These are phyloP conservation scores for Brachionichthys hirsutus DNA, from an alignment of 2,113 vertebrate species.

Conservation along the genomic window DNA sequence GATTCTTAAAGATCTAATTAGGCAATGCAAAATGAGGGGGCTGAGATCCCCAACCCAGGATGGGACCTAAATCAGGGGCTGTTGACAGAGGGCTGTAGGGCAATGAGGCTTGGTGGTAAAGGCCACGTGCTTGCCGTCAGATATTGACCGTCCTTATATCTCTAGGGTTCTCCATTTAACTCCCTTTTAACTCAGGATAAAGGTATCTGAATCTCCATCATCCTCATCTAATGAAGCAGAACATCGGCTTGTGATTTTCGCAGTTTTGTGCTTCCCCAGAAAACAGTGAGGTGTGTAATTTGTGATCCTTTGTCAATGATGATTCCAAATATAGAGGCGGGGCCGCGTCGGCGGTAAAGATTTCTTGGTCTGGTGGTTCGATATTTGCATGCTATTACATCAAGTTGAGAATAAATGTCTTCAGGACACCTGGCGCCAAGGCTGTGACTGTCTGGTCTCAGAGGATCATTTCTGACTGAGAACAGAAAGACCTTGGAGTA, in stretches of 20 bases:
- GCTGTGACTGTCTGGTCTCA: constrained; percentile 55
- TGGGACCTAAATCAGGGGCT: constrained; percentile 59
- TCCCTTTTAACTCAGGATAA: constrained; percentile 26
- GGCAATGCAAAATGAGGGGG: constrained; percentile 55
- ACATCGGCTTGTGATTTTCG: constrained; percentile 26
- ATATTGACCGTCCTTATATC: constrained; percentile 30
- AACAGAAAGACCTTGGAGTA: constrained; percentile 69
- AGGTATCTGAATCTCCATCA: constrained; percentile 24
- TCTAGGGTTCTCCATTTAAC: constrained; percentile 26
- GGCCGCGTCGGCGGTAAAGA: constrained; percentile 34
- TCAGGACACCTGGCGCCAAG: constrained; percentile 55
- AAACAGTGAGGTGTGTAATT: no score
- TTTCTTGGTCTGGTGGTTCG: constrained; percentile 30
- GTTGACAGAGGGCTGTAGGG: constrained; percentile 47
- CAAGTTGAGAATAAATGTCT: constrained; percentile 50
- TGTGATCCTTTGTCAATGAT: constrained; percentile 3
- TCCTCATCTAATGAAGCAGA: constrained; percentile 44
- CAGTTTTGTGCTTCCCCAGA: constrained; percentile 20
- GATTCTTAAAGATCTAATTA: constrained; percentile 66
- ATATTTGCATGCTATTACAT: constrained; percentile 44
- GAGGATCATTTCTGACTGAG: constrained; percentile 48
- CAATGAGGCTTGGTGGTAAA: constrained; percentile 35
- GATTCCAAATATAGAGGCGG: constrained; percentile 24
- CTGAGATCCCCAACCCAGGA: constrained; percentile 36
- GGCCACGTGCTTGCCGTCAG: constrained; percentile 25